These are phyloP conservation scores for Danio albolineatus DNA, from an alignment of 2,797 vertebrate genomes.

Conservation along the genomic window DNA sequence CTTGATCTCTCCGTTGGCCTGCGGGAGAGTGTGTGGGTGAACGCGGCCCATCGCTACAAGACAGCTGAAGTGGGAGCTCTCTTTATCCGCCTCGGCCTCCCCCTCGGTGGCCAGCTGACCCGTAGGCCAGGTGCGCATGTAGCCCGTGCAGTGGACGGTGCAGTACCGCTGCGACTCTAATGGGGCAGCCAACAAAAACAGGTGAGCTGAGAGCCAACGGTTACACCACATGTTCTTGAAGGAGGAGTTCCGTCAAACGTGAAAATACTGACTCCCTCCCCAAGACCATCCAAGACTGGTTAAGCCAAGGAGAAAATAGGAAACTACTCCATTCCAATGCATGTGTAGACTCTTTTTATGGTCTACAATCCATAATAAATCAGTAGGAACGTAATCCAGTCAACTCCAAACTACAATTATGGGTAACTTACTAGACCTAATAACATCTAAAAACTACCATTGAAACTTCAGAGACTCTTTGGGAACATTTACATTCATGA, in stretches of 20 bases:
- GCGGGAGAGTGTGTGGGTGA: constrained; percentile 80
- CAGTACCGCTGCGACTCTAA: constrained; percentile 91
- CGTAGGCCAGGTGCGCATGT: constrained; percentile 91
- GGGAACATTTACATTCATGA: too few species aligned
- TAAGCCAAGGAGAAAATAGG: too few species aligned
- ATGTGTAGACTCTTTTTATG: too few species aligned
- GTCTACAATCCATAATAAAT: too few species aligned
- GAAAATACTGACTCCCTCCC: background rate
- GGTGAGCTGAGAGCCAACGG: constrained; percentile 10
- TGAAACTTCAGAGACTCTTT: too few species aligned
- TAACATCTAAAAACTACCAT: too few species aligned
- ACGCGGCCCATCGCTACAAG: constrained; percentile 91
- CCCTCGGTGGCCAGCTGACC: constrained; percentile 83
- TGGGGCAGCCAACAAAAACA: constrained; percentile 29
- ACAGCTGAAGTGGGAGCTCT: constrained; percentile 87
- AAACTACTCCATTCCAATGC: too few species aligned
- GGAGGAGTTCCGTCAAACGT: background rate
- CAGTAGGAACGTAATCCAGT: too few species aligned
- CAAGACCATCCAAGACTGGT: background rate
- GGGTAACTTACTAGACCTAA: too few species aligned
- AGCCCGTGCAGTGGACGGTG: constrained; percentile 94
- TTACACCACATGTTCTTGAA: constrained; percentile 16
- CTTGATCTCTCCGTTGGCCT: constrained; percentile 83
- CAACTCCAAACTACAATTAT: too few species aligned
- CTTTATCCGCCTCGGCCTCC: constrained; percentile 83